Conservation (phyloP, 92 coral and sea anemone species). For the Heteractis magnifica region DNA sequence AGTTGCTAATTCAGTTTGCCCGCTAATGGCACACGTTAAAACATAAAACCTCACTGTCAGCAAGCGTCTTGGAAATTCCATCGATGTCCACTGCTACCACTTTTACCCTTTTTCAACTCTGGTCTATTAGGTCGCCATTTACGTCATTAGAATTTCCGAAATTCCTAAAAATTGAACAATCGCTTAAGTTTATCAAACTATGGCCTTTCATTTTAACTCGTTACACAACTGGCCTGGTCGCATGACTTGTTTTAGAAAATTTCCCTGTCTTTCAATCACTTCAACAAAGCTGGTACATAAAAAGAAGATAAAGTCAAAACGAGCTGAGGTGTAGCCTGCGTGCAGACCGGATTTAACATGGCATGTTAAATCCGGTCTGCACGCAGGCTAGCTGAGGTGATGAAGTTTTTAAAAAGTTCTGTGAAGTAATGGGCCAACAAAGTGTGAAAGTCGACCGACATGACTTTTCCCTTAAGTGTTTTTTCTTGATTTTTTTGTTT, state of each 20-base stretch:
- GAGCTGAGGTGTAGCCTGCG: too few species aligned
- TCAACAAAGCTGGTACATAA: too few species aligned
- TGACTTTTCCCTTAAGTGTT: too few species aligned
- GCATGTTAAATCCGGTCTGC: too few species aligned
- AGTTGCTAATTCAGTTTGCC: not conserved
- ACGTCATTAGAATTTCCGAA: conserved; percentile 24
- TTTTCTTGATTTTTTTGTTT: too few species aligned
- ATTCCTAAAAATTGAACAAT: conserved; percentile 1
- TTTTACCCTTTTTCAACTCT: not conserved
- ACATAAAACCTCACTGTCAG: not conserved
- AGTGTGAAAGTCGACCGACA: too few species aligned
- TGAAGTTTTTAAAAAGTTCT: too few species aligned
- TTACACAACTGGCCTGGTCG: not conserved
- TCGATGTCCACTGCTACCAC: not conserved
- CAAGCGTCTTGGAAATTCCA: not conserved
- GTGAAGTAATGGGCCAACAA: too few species aligned
- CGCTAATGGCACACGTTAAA: not conserved
- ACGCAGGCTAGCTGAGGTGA: too few species aligned
- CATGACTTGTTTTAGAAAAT: not conserved
- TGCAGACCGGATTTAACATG: too few species aligned
- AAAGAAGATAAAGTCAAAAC: too few species aligned
- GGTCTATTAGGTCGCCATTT: conserved; percentile 11
- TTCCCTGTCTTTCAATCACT: not conserved
- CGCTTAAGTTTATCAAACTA: not conserved
- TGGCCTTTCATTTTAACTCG: not conserved